Conservation (phyloP, 2,797 vertebrate species). For the Pteronotus mesoamericanus region DNA sequence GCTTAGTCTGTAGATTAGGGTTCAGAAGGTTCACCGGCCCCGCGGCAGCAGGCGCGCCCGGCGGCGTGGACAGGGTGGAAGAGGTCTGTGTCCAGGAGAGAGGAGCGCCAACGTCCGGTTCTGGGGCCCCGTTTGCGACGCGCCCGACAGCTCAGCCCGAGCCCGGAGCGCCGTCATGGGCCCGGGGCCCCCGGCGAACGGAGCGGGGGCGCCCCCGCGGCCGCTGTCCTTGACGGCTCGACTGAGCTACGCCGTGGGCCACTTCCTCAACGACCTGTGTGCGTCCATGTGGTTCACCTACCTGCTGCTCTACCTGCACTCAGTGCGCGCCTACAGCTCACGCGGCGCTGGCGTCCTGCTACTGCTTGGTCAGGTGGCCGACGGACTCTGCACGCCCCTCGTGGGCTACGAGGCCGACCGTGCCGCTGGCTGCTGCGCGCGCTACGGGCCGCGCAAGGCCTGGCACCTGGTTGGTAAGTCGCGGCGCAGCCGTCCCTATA, state of each 20-base stretch:
- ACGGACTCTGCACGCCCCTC: conserved; percentile 91
- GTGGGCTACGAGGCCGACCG: conserved; percentile 92
- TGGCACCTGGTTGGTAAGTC: conserved; percentile 93
- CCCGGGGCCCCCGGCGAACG: conserved; percentile 29
- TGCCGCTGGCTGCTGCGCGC: conserved; percentile 83
- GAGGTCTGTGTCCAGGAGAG: background rate
- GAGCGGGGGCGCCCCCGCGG: conserved; percentile 74
- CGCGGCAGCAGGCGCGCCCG: accelerated
- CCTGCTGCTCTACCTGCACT: conserved; percentile 92
- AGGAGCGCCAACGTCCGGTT: no score
- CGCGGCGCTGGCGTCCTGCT: conserved; percentile 88
- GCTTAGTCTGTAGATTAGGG: background rate
- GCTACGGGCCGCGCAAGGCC: conserved; percentile 91
- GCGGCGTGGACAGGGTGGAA: background rate
- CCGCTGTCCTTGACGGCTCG: conserved; percentile 74
- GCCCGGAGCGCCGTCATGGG: background rate
- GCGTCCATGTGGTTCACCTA: conserved; percentile 98
- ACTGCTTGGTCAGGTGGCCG: conserved; percentile 89
- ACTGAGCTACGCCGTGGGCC: conserved; percentile 90
- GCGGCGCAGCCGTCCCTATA: background rate
- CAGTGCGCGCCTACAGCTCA: conserved; percentile 89
- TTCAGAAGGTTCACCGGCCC: background rate
- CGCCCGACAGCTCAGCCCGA: background rate
- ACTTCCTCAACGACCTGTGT: conserved; percentile 94
- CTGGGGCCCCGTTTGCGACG: background rate